These are phyloP conservation scores for Regulus satrapa DNA, from an alignment of 2,113 vertebrate species.

Conservation along the genomic window DNA sequence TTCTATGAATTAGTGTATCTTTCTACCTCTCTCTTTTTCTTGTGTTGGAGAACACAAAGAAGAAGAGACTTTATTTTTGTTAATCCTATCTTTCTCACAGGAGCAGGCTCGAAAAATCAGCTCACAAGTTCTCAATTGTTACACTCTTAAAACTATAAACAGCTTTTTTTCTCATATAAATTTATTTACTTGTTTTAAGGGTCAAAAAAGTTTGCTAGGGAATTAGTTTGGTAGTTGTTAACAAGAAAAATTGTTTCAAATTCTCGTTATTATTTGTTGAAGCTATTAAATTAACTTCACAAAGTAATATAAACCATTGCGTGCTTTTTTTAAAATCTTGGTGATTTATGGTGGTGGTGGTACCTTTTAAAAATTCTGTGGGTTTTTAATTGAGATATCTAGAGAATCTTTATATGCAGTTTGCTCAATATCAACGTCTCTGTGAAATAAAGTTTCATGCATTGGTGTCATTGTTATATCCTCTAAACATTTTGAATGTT, in stretches of 20 bases:
- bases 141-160: background rate
- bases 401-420: background rate
- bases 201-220: background rate
- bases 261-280: background rate
- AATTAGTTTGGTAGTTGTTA: background rate
- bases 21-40: background rate
- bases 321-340: background rate
- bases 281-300: background rate
- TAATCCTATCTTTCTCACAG: background rate
- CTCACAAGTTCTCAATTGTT: background rate
- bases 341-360: background rate
- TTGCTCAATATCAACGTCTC: background rate
- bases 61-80: background rate
- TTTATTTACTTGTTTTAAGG: background rate
- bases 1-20: background rate
- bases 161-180: background rate
- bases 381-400: background rate
- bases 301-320: background rate
- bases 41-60: background rate
- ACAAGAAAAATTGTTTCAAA: background rate
- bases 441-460: background rate
- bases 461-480: background rate
- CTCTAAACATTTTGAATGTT: background rate
- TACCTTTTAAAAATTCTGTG: background rate
- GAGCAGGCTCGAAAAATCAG: background rate